Evolutionary conservation across 1,140 invertebrate species (phyloP).

Genomic region (Pemphigus obesinymphae): DNA sequence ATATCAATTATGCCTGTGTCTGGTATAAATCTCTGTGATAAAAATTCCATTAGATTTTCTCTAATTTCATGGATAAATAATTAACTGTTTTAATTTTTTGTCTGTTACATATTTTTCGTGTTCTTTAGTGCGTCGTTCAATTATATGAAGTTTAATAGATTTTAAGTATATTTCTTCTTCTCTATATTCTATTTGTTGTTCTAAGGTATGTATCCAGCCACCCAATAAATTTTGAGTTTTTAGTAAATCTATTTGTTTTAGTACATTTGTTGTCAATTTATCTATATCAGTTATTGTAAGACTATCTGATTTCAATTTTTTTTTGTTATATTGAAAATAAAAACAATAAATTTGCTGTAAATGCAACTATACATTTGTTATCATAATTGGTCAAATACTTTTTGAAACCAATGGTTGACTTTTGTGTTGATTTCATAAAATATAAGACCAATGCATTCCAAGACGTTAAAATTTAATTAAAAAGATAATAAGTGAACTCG

Average conservation of each 20-base stretch:
- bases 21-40: no score
- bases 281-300: neutral
- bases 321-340: neutral
- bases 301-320: neutral
- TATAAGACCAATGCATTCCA: no score
- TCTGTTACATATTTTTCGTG: neutral
- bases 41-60: no score
- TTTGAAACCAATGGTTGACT: no score
- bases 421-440: no score
- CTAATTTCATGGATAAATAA: no score
- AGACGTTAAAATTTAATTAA: no score
- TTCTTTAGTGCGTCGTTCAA: neutral
- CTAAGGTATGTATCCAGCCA: neutral
- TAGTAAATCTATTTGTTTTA: neutral
- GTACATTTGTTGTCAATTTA: neutral
- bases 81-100: neutral
- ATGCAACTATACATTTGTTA: no score
- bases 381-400: no score
- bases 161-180: neutral
- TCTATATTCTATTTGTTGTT: neutral
- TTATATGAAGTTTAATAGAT: neutral
- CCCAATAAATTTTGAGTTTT: neutral
- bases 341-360: neutral
- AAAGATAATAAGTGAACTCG: no score
- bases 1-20: no score